Base-by-base conservation (phyloP, 2,888 invertebrate genomes). In the Tolmerus cingulatus region DNA sequence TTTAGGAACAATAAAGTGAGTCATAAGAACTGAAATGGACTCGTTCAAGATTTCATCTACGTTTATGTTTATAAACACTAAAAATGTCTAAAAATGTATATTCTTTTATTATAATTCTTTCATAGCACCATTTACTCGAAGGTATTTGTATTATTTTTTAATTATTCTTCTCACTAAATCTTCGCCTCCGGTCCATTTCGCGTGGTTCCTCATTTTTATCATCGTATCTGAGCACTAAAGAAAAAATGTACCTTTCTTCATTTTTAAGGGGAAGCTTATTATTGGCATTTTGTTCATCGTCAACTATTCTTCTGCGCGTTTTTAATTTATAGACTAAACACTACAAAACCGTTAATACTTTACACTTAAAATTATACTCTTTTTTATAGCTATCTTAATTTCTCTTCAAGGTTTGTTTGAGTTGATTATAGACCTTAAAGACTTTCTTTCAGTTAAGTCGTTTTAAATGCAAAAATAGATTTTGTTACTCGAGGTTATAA, bases 61-160 rank as follows among this genome's bases (percentile, higher is more conserved):
- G 5, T 82, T 82, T 82, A 82, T 66, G 66, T 74, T 81, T 46
- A 66, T 85, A 74, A 85, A 85, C 74, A 85, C 85, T 85, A 85
- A 85, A 85, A 85, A 85, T 74, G 74, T 85, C 85, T 85, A 85
- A 85, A 84, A 84, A 85, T 85, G 43, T 85, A 85, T 85, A 43
- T 85, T 30, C 27, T 85, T 85, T 57, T 79, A 37, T 85, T 74
- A 74, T 85, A 74, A 74, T 85, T 85, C 43, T 55, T 74, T 74
- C 74, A 85, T 85, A 85, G 85, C 85, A 85, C 85, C 85, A 85
- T 85, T 43, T 85, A 43, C 85, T 85, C 37, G 74, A 85, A 74
- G 85, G 85, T 85, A 85, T 74, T 85, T 66, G 66, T 66, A 66
- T 85, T 85, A n/a, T 85, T 46, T 46, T 74, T 46, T 74, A 46